Conservation (phyloP, 2,113 vertebrate genomes). For the Bucco capensis region DNA sequence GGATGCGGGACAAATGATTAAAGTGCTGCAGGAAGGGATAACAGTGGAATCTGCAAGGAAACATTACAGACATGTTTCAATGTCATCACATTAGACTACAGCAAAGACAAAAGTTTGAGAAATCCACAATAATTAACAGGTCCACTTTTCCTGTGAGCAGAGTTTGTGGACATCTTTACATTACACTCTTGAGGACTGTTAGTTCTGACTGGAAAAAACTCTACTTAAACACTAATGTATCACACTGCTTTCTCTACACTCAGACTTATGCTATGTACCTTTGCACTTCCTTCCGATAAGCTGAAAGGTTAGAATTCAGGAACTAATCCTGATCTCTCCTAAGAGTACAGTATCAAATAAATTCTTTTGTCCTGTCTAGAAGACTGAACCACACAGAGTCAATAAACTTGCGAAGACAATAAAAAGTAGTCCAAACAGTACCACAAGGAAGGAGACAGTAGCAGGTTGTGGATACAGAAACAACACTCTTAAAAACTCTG, state of each 20-base stretch:
- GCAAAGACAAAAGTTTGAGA: not conserved
- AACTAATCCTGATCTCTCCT: not conserved
- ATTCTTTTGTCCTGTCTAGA: not conserved
- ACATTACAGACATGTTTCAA: not conserved
- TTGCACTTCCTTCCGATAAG: not conserved
- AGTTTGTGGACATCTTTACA: not conserved
- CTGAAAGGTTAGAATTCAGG: not conserved
- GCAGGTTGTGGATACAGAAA: not conserved
- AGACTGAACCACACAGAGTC: not conserved
- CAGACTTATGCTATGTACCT: not conserved
- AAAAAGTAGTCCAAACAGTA: not conserved
- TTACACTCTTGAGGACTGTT: not conserved
- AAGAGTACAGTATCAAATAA: not conserved
- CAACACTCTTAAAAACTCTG: not conserved
- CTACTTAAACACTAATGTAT: not conserved
- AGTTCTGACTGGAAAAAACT: not conserved
- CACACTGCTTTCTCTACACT: not conserved
- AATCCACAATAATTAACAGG: not conserved
- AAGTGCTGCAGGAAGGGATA: conserved; percentile 76
- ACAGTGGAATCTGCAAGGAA: conserved; percentile 74
- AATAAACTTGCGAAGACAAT: not conserved
- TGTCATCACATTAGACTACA: not conserved
- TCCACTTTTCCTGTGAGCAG: not conserved
- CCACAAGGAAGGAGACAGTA: not conserved
- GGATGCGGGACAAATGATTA: conserved; percentile 94